Conservation (phyloP, 2,888 invertebrate species). For the Caenorhabditis afra region DNA sequence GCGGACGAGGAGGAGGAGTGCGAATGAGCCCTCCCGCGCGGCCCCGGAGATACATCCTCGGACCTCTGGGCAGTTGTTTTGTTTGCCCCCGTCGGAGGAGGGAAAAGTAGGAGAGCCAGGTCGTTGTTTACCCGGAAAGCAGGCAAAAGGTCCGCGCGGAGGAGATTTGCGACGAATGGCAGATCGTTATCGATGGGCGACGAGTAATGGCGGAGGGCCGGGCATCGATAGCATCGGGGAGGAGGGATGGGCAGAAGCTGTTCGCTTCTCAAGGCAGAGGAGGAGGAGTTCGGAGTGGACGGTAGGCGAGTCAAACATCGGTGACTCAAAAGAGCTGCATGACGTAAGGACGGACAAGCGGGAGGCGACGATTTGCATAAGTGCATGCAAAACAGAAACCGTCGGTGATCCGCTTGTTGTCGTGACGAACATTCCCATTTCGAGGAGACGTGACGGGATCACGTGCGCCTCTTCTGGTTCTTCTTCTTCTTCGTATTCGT, state of each 20-base stretch:
- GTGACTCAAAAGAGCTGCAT: not conserved
- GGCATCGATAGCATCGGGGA: constrained; percentile 12
- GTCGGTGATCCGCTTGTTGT: not conserved
- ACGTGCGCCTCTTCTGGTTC: no score
- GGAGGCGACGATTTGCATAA: constrained; percentile 23
- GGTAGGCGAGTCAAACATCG: not conserved
- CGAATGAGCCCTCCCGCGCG: constrained; percentile 20
- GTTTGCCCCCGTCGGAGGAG: constrained; percentile 13
- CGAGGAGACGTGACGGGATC: no score
- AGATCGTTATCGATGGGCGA: constrained; percentile 38
- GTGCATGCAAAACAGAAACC: constrained; percentile 20
- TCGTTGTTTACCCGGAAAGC: constrained; percentile 7
- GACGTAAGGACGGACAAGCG: not conserved
- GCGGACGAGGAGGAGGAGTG: constrained; percentile 2
- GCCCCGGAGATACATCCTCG: constrained; percentile 8
- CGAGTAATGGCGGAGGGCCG: constrained; percentile 13
- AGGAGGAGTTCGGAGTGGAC: no score
- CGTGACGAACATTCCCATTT: no score
- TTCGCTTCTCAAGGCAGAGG: constrained; percentile 17
- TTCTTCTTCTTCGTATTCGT: no score
- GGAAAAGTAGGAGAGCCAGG: no score
- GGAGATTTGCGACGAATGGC: not conserved
- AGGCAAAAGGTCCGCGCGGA: not conserved
- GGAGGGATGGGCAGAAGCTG: constrained; percentile 26
- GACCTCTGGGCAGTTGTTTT: constrained; percentile 30